A percentile compares a stretch with the other conserved stretches of the same genome.
These are phyloP conservation scores for Sinocyclocheilus anshuiensis DNA, from an alignment of 2,113 vertebrate species.

Conservation along the genomic window DNA sequence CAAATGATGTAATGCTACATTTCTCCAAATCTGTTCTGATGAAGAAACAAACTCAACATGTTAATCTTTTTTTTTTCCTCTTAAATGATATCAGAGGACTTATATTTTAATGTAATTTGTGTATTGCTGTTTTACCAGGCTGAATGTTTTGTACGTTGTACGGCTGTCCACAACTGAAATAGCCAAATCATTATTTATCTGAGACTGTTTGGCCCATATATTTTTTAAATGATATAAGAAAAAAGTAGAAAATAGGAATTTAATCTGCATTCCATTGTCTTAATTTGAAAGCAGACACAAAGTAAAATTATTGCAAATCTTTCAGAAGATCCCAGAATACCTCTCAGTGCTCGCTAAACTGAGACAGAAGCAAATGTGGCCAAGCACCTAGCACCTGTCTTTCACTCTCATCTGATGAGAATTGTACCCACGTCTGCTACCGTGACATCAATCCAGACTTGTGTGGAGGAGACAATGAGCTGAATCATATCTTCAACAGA, in stretches of 20 bases:
- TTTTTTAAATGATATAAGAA: neutral
- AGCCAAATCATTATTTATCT: neutral
- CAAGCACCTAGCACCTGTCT: slow-evolving; percentile 28
- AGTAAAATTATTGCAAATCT: neutral
- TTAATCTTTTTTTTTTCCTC: too few relatives aligned
- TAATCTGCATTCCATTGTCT: neutral
- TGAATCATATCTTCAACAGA: slow-evolving; percentile 7
- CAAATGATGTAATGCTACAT: too few relatives aligned
- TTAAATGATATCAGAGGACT: too few relatives aligned
- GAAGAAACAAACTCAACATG: too few relatives aligned
- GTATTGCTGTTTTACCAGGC: too few relatives aligned
- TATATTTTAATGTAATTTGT: too few relatives aligned
- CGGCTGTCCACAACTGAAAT: too few relatives aligned
- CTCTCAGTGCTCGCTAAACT: neutral
- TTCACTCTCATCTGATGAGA: slow-evolving; percentile 4
- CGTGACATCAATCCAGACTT: slow-evolving; percentile 9
- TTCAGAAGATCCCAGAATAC: neutral
- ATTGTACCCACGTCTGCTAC: neutral
- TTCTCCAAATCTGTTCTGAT: too few relatives aligned
- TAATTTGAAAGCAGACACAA: neutral
- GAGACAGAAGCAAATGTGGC: neutral
- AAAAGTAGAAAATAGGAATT: neutral
- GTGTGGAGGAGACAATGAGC: slow-evolving; percentile 25
- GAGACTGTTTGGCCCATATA: neutral
- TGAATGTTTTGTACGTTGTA: too few relatives aligned